Evolutionary conservation across 2,113 vertebrate species (phyloP).

Genomic region (Myrmophylax atrothorax): DNA sequence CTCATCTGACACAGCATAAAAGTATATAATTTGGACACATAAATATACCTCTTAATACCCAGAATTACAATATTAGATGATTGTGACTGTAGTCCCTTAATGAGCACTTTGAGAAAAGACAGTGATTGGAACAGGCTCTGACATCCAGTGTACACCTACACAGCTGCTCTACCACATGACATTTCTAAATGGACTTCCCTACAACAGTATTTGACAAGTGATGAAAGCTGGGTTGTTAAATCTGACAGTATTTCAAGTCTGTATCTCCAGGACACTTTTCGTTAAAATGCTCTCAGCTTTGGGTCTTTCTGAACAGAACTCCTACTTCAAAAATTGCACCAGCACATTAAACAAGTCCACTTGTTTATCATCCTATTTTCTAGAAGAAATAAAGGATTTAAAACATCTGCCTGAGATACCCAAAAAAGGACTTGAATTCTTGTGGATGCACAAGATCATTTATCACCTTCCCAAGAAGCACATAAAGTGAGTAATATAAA

Average conservation of each 20-base stretch:
- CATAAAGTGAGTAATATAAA: not conserved
- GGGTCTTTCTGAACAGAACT: not conserved
- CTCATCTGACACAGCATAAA: not conserved
- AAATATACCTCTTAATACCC: not conserved
- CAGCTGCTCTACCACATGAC: not conserved
- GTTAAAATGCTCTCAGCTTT: not conserved
- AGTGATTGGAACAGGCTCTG: constrained; percentile 2
- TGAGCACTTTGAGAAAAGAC: not conserved
- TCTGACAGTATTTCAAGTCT: not conserved
- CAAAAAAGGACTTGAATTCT: not conserved
- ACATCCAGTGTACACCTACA: not conserved
- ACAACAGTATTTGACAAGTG: constrained; percentile 36
- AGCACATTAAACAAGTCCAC: not conserved
- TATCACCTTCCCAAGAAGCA: not conserved
- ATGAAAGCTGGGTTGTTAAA: constrained; percentile 6
- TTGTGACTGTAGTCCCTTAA: not conserved
- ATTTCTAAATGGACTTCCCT: constrained; percentile 14
- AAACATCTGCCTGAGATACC: not conserved
- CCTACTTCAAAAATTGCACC: not conserved
- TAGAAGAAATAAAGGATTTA: not conserved
- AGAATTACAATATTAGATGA: not conserved
- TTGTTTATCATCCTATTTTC: not conserved
- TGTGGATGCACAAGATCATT: not conserved
- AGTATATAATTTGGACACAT: not conserved
- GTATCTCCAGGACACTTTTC: not conserved